These are phyloP conservation scores for Gallinago undulata DNA, from an alignment of 2,113 vertebrate species.

Conservation along the genomic window DNA sequence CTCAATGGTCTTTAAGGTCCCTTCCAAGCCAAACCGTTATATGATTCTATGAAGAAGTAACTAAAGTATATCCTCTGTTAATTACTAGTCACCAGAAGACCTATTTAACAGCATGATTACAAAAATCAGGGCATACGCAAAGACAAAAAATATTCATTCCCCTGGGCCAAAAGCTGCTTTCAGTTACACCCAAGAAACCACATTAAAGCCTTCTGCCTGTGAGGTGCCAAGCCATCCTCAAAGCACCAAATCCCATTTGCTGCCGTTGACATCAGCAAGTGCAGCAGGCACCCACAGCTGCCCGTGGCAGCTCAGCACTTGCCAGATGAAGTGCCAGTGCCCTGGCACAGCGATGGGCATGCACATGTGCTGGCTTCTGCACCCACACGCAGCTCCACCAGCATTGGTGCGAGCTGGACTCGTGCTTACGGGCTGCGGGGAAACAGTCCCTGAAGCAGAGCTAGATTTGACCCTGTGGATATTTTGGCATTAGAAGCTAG, in stretches of 20 bases:
- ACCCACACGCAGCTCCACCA: rapidly evolving
- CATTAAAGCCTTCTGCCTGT: slow-evolving; percentile 16
- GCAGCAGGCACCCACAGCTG: not conserved
- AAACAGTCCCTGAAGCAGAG: not conserved
- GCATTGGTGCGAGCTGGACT: rapidly evolving
- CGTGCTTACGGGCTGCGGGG: rapidly evolving
- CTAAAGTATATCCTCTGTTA: not conserved
- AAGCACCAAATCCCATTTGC: not conserved
- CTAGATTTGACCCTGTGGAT: not conserved
- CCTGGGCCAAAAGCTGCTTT: slow-evolving; percentile 27
- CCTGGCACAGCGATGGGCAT: rapidly evolving
- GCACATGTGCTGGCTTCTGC: not conserved
- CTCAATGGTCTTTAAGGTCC: too few species aligned
- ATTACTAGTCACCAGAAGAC: not conserved
- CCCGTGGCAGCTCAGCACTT: not conserved
- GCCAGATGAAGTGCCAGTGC: not conserved
- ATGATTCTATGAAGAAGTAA: not conserved
- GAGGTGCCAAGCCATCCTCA: slow-evolving; percentile 11
- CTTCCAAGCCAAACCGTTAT: too few species aligned
- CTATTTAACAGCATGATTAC: not conserved
- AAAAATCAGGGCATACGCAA: not conserved
- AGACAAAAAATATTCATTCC: not conserved
- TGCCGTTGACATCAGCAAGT: not conserved
- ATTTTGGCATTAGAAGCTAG: not conserved
- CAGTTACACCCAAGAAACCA: slow-evolving; percentile 53